Evolutionary conservation across 2,888 invertebrate species (phyloP), one percentile per base, ranked within the genome.

Genomic region (Cinara cedri): DNA sequence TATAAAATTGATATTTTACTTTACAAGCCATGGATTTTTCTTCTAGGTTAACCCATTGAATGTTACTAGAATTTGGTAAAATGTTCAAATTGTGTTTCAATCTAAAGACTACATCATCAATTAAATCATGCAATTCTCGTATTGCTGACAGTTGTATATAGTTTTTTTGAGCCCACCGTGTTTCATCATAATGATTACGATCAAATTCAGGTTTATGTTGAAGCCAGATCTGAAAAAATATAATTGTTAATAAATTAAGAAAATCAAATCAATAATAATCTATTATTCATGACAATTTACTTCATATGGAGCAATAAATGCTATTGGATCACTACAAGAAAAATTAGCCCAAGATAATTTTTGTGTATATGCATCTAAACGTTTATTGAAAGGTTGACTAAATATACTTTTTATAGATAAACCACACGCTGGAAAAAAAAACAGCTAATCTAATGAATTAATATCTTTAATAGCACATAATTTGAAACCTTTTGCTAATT

Each of bases 261-360:
- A 34, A 34, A 34, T 34, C 6, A 34, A 34, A 34, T 34, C 13
- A 46, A 44, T 13, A 72, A 60, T 72, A n/a, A n/a, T n/a, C 3
- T 34, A 55, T 1, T 8, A 4, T 24, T 16, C 8, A 70, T 83
- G 85, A n/a, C 46, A 11, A 60, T n/a, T 14, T 86, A 93, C 94
- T 86, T 88, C 89, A 85, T 93, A 97, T 0, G 93, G 91, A 84
- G 93, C 92, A 8, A 93, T 87, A 82, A 92, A 90, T 0, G 95
- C 93, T 81, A 97, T 89, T 81, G 93, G 90, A 86, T 98, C 98
- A 84, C 96, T 94, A 86, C 91, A 89, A 0, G 94, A 92, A 1
- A 91, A 91, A 84, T 92, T 91, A 0, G 96, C 90, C 94, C 95
- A 97, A 0, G 89, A 87, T 21, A 95, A 86, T 85, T 93, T 93